These are phyloP conservation scores for Trachemys scripta DNA, from an alignment of 2,113 vertebrate genomes.

Conservation along the genomic window DNA sequence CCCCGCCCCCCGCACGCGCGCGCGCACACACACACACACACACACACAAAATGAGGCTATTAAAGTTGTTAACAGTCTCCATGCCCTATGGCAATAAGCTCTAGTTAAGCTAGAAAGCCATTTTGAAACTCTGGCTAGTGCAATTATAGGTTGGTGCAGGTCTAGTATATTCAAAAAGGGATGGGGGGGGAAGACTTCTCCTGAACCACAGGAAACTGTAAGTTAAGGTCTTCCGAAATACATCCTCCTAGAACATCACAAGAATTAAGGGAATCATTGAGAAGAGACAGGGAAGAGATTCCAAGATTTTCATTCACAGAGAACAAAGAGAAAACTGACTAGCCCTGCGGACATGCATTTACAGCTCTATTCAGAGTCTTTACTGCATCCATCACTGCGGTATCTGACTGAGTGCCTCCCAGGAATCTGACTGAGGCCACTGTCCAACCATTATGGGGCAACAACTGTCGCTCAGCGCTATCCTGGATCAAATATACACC, in stretches of 20 bases:
- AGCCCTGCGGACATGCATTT: background rate
- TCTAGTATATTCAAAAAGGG: background rate
- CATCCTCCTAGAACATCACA: background rate
- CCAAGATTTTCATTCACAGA: background rate
- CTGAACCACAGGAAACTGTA: background rate
- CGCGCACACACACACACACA: too few species aligned
- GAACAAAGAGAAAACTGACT: background rate
- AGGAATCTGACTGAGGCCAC: background rate
- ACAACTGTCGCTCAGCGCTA: background rate
- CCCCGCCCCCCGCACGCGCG: fast-evolving
- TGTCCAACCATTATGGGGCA: background rate
- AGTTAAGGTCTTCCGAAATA: background rate
- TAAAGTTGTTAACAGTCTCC: background rate
- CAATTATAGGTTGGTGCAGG: background rate
- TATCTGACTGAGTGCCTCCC: background rate
- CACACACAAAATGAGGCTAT: background rate
- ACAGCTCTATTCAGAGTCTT: background rate
- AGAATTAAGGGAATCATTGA: background rate
- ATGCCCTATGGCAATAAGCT: background rate
- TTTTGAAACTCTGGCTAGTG: background rate
- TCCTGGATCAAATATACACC: background rate
- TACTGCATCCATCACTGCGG: background rate
- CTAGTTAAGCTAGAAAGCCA: background rate
- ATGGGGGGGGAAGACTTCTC: background rate
- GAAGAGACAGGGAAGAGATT: background rate